A percentile compares a stretch with the other conserved stretches of the same genome.
Evolutionary conservation across 2,888 invertebrate species (phyloP).

Genomic region (Meandrusa payeni): DNA sequence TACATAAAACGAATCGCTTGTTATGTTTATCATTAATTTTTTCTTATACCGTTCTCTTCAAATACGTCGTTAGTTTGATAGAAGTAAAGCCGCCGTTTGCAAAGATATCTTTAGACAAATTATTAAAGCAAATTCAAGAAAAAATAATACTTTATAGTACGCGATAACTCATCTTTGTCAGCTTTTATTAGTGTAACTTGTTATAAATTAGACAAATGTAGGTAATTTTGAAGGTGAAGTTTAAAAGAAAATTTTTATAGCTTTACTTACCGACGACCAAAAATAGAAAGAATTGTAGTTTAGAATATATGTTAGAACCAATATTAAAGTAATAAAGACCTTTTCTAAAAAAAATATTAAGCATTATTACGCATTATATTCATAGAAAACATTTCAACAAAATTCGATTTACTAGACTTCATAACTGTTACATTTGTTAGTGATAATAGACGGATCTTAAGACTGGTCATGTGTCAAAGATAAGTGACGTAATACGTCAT

Average conservation of each 20-base stretch:
- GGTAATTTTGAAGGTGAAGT: constrained; percentile 21
- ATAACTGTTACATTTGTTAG: constrained; percentile 44
- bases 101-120: constrained; percentile 1
- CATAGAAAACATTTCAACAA: constrained; percentile 30
- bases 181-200: constrained; percentile 13
- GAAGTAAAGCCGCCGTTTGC: background rate
- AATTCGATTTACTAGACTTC: constrained; percentile 32
- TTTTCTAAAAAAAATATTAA: constrained; percentile 10
- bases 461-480: constrained; percentile 50
- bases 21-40: constrained; percentile 10
- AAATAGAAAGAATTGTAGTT: constrained; percentile 38
- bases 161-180: constrained; percentile 7
- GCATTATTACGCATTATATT: constrained; percentile 8
- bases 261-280: constrained; percentile 49
- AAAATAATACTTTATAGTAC: background rate
- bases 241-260: constrained; percentile 30
- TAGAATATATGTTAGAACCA: constrained; percentile 27
- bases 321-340: constrained; percentile 2
- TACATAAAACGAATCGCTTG: background rate
- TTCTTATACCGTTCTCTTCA: constrained; percentile 15
- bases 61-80: constrained; percentile 18
- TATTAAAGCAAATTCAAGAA: constrained; percentile 7
- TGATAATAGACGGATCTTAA: constrained; percentile 74
- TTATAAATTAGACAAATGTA: constrained; percentile 20
- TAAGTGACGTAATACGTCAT: constrained; percentile 39